Base-by-base conservation (phyloP, 1,140 invertebrate genomes). In the Zelostemma sp. region DNA sequence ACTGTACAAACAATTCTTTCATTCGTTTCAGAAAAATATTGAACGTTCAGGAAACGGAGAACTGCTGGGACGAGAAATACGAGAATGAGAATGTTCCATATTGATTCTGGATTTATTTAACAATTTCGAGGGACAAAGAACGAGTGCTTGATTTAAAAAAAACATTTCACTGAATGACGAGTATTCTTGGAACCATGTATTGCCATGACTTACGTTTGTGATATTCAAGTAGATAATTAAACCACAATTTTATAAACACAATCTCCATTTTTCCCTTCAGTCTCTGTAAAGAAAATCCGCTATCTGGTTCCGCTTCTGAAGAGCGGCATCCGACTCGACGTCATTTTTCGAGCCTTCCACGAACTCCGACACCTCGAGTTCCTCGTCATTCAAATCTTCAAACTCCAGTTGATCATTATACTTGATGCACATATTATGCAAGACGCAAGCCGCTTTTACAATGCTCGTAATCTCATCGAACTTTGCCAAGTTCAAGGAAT, bases 11-110 rank as follows among this genome's bases (percentile, higher is more conserved):
- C 1, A 14, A 43, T 16, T 43, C 6, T 43, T 43, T 43, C n/a
- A 15, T 43, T 43, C 17, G 5, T 16, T 58, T 15, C 54, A 68
- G 66, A 31, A 58, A 19, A 35, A 62, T 68, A 6, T 21, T 62
- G 35, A 68, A 68, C 35, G 19, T 63, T 6, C 50, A 60, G 35
- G 60, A 69, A 25, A 43, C 35, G 0, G 60, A 63, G 8, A 63
- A 63, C 6, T 45, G 53, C 35, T 69, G 56, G 56, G 60, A 64
- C 48, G 55, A 69, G 59, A 69, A 64, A 58, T 69, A 69, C 58
- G 60, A 64, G 48, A 62, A 6, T 18, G 45, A 47, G 19, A 18
- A 47, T 47, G 2, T 21, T 1, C 17, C 41, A 17, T 18, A 43
- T 16, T 43, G 14, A 43, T 35, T 6, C 33, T 40, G 4, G 17